Evolutionary conservation across 1,140 invertebrate genomes (phyloP), one percentile per base, ranked within the genome.

Genomic region (Aethina tumida): DNA sequence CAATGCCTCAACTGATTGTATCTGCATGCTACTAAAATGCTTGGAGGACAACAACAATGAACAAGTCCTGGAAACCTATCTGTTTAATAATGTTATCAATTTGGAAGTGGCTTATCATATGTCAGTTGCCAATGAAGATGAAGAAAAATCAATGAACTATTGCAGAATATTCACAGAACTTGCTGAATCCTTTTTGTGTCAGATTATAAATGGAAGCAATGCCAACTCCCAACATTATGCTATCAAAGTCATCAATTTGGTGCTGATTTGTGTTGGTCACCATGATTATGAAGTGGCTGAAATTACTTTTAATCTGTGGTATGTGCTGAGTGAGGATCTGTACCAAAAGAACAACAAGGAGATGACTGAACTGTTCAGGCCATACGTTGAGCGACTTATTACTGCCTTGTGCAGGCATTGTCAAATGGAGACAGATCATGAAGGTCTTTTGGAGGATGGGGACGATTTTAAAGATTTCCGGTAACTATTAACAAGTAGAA

Each of bases 261-360:
- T 96, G 18, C 66, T 98, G 7, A 77, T 84, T 5, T 96, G 94
- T 68, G 86, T 91, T 22, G 89, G 90, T 0, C 92, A 98, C 71
- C 91, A 97, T 64, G 92, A 98, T 64, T 98, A 95, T 69, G 92
- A 96, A 82, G 45, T 99, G 22, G 89, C 91, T 17, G 91, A 96
- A 65, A 91, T 97, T 40, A 96, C 93, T 3, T 99, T 98, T 58
- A 88, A 92, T 61, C 71, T 98, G 32, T 99, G 96, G 96, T 97
- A 95, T 64, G 72, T 87, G 20, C 63, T 98, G 24, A 96, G 93
- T 7, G 95, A 99, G 68, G 81, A 87, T 49, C 63, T 99, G 0
- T 97, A 96, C 60, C 81, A 90, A 50, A 81, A 79, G 50, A 85
- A 94, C 55, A 79, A 76, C 43, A 78, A 88, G 42, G 69, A 75